These are phyloP conservation scores for Gymnobelideus leadbeateri DNA, from an alignment of 2,113 vertebrate genomes.

Conservation along the genomic window DNA sequence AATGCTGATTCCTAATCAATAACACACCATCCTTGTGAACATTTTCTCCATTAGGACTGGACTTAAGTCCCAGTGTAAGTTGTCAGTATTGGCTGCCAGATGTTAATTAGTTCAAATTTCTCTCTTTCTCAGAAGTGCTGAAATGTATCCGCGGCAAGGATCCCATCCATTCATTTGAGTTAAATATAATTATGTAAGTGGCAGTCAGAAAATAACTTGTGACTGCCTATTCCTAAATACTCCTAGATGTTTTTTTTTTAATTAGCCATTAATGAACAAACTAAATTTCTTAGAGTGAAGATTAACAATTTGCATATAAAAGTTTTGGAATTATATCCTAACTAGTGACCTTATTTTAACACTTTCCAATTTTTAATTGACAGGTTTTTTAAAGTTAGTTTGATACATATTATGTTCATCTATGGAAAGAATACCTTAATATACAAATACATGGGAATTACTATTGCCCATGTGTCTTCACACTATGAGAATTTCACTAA, in stretches of 20 bases:
- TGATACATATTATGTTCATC: slow-evolving; percentile 69
- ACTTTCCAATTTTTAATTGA: slow-evolving; percentile 61
- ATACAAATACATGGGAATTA: slow-evolving; percentile 76
- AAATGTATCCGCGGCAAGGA: slow-evolving; percentile 43
- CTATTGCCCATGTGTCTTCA: slow-evolving; percentile 67
- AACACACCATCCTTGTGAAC: slow-evolving; percentile 71
- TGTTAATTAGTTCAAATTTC: slow-evolving; percentile 74
- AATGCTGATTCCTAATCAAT: slow-evolving; percentile 81
- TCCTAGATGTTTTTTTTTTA: slow-evolving; percentile 45
- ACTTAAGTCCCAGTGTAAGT: slow-evolving; percentile 61
- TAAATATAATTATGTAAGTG: background rate
- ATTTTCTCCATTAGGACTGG: slow-evolving; percentile 75
- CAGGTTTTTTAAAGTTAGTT: slow-evolving; percentile 65
- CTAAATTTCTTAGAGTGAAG: slow-evolving; percentile 43
- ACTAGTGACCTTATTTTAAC: slow-evolving; percentile 65
- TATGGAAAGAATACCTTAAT: slow-evolving; percentile 73
- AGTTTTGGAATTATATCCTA: slow-evolving; percentile 59
- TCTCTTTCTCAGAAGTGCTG: slow-evolving; percentile 15
- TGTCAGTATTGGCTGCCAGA: slow-evolving; percentile 61
- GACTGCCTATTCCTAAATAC: slow-evolving; percentile 37
- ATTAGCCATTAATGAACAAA: slow-evolving; percentile 58
- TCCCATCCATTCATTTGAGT: slow-evolving; percentile 41
- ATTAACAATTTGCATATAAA: slow-evolving; percentile 49
- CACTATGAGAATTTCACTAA: slow-evolving; percentile 76
- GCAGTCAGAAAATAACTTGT: slow-evolving; percentile 54